phyloP scores from a whole-genome alignment of 2,797 vertebrate species.

The Rhinichthys osculus region DNA sequence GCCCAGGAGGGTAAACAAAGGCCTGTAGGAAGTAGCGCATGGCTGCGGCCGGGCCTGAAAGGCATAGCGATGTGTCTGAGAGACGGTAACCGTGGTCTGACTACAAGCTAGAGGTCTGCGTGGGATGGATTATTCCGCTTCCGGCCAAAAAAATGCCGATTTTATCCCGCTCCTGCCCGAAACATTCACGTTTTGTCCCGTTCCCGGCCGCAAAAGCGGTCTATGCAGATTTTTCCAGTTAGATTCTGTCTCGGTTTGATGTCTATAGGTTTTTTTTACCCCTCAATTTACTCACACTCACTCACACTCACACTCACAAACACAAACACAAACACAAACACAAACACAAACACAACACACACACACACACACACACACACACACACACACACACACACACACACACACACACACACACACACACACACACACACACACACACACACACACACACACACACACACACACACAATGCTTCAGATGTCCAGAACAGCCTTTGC shows the following conservation, averaged over 20 bases:
- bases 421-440: too few species aligned
- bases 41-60: conserved; percentile 78
- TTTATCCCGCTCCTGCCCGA: neutral
- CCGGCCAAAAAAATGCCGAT: neutral
- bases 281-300: too few species aligned
- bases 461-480: too few species aligned
- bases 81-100: conserved; percentile 62
- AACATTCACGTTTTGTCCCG: neutral
- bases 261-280: too few species aligned
- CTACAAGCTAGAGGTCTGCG: neutral
- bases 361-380: too few species aligned
- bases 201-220: neutral
- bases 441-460: too few species aligned
- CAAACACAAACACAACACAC: too few species aligned
- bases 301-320: too few species aligned
- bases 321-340: too few species aligned
- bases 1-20: conserved; percentile 82
- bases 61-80: conserved; percentile 72
- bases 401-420: too few species aligned
- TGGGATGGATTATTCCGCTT: neutral
- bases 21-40: conserved; percentile 80
- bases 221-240: neutral
- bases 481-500: too few species aligned
- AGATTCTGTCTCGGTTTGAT: neutral
- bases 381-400: too few species aligned